Evolutionary conservation across 2,888 invertebrate genomes (phyloP).

Genomic region (Orchestes rusci): DNA sequence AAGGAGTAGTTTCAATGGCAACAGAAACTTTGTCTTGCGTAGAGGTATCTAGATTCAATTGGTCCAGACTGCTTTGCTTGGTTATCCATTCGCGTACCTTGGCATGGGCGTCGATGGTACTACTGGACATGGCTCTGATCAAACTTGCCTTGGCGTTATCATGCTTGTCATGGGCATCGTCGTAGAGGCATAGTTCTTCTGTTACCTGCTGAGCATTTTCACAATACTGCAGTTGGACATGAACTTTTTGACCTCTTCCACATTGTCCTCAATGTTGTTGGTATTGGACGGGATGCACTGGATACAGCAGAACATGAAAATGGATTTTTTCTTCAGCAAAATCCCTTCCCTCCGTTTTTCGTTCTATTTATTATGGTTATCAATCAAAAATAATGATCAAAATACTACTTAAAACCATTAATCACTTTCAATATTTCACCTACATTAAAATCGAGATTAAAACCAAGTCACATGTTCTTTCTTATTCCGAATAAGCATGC

Average conservation of each 20-base stretch:
- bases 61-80: slow-evolving; percentile 37
- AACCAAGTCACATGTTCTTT: no score
- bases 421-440: no score
- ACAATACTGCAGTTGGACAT: slow-evolving; percentile 48
- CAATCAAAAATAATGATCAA: no score
- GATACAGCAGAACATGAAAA: slow-evolving; percentile 60
- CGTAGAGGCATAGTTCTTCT: slow-evolving; percentile 49
- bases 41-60: slow-evolving; percentile 31
- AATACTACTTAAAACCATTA: no score
- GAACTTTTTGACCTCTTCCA: slow-evolving; percentile 44
- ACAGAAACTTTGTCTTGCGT: slow-evolving; percentile 64
- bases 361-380: no score
- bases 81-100: slow-evolving; percentile 85
- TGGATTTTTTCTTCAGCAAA: slow-evolving; percentile 63
- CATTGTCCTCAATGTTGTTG: slow-evolving; percentile 32
- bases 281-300: slow-evolving; percentile 46
- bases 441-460: no score
- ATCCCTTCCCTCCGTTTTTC: slow-evolving; percentile 67
- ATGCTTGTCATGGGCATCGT: slow-evolving; percentile 48
- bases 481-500: no score
- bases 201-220: slow-evolving; percentile 47
- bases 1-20: slow-evolving; percentile 71
- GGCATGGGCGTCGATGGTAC: slow-evolving; percentile 77
- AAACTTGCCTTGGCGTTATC: slow-evolving; percentile 56
- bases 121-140: slow-evolving; percentile 65